Percentiles rank a stretch among this genome's conserved stretches.
These are phyloP conservation scores for Barypeithes pellucidus DNA, from an alignment of 2,888 invertebrate species.

Conservation along the genomic window DNA sequence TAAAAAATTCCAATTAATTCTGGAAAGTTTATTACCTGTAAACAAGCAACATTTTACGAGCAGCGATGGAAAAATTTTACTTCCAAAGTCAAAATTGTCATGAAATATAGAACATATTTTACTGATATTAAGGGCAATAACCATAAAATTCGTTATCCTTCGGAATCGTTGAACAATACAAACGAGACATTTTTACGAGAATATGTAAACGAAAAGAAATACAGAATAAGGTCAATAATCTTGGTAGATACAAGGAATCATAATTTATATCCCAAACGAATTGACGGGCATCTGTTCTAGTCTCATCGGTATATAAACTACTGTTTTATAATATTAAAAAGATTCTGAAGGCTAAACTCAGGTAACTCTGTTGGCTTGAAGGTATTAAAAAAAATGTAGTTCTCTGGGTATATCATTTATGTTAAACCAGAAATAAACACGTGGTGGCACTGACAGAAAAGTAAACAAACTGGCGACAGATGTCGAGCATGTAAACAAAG, in stretches of 20 bases:
- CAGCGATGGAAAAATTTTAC: background rate
- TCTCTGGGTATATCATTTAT: no score
- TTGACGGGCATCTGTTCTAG: background rate
- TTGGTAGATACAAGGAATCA: background rate
- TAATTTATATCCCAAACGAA: background rate
- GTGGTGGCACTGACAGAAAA: no score
- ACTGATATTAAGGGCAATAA: slow-evolving; percentile 11
- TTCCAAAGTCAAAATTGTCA: background rate
- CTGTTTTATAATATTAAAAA: background rate
- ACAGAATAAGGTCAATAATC: background rate
- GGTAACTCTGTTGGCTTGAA: no score
- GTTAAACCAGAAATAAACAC: no score
- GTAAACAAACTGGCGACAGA: no score
- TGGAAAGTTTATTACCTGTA: background rate
- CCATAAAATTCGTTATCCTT: slow-evolving; percentile 6
- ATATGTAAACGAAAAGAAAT: slow-evolving; percentile 16
- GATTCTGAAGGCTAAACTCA: background rate
- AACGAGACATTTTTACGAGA: slow-evolving; percentile 13
- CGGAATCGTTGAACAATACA: background rate
- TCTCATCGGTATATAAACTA: background rate
- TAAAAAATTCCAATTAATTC: background rate
- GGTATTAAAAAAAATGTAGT: no score
- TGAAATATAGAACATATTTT: background rate
- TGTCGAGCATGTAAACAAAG: no score
- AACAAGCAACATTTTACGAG: background rate